Conservation (phyloP, 2,888 invertebrate genomes). For the Mimumesa dahlbomi region DNA sequence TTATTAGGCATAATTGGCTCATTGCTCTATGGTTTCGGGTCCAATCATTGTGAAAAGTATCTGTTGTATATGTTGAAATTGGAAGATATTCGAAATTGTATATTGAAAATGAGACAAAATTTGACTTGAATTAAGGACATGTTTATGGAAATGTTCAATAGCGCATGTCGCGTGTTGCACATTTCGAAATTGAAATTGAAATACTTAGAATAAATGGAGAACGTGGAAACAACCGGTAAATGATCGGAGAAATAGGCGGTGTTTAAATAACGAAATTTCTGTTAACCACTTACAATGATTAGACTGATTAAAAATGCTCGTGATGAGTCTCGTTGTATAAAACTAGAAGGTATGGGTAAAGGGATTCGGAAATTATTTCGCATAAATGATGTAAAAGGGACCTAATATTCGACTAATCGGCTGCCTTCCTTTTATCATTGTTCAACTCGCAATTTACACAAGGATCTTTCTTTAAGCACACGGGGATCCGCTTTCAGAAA, state of each 20-base stretch:
- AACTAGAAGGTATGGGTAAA: background rate
- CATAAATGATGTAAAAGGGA: conserved; percentile 25
- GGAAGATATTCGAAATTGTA: too few relatives aligned
- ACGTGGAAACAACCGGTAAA: background rate
- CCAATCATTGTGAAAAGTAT: background rate
- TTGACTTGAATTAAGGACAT: too few relatives aligned
- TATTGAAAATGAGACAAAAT: too few relatives aligned
- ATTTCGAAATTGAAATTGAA: too few relatives aligned
- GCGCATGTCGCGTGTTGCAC: too few relatives aligned
- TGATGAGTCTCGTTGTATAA: conserved; percentile 7
- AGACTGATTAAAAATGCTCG: conserved; percentile 19
- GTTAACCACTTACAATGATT: conserved; percentile 11
- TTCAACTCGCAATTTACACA: conserved; percentile 16
- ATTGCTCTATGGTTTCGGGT: conserved; percentile 25
- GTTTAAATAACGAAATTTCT: conserved; percentile 3
- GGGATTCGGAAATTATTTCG: background rate
- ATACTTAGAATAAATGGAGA: background rate
- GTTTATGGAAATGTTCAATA: too few relatives aligned
- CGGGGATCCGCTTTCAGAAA: conserved; percentile 6
- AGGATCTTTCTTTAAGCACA: conserved; percentile 15
- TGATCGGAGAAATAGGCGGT: background rate
- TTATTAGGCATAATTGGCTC: conserved; percentile 12
- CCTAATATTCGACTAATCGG: conserved; percentile 51
- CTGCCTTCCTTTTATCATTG: conserved; percentile 43
- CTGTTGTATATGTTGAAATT: background rate